Evolutionary conservation across 2,888 invertebrate species (phyloP).

Genomic region (Callimorpha dominula): DNA sequence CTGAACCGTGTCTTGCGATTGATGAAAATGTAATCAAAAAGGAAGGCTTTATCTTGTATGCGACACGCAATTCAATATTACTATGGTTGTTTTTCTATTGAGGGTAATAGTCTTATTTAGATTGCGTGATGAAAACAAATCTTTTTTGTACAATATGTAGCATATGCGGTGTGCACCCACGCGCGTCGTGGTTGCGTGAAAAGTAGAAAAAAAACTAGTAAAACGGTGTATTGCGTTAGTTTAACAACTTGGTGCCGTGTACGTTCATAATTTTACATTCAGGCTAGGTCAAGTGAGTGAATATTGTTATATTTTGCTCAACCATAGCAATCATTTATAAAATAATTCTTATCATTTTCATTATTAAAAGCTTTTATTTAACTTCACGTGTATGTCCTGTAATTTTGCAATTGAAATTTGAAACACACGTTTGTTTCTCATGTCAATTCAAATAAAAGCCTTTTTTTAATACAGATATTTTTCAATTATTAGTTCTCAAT

Average conservation of each 20-base stretch:
- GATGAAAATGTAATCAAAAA: too few relatives aligned
- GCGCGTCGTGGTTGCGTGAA: slow-evolving; percentile 53
- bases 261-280: slow-evolving; percentile 59
- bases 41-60: background rate
- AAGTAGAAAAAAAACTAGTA: slow-evolving; percentile 55
- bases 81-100: slow-evolving; percentile 1
- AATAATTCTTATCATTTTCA: background rate
- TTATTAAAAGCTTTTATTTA: too few relatives aligned
- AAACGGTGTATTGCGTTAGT: slow-evolving; percentile 48
- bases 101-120: slow-evolving; percentile 17
- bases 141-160: slow-evolving; percentile 43
- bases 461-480: too few relatives aligned
- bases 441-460: too few relatives aligned
- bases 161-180: slow-evolving; percentile 44
- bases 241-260: slow-evolving; percentile 45
- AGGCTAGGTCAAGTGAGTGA: slow-evolving; percentile 68
- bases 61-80: background rate
- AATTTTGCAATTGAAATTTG: too few relatives aligned
- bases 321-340: slow-evolving; percentile 28
- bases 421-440: too few relatives aligned
- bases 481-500: background rate
- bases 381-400: too few relatives aligned
- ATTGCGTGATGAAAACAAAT: slow-evolving; percentile 41
- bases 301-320: slow-evolving; percentile 56
- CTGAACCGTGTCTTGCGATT: too few relatives aligned